Base-by-base conservation (phyloP, 2,113 vertebrate species). In the Melozone crissalis region DNA sequence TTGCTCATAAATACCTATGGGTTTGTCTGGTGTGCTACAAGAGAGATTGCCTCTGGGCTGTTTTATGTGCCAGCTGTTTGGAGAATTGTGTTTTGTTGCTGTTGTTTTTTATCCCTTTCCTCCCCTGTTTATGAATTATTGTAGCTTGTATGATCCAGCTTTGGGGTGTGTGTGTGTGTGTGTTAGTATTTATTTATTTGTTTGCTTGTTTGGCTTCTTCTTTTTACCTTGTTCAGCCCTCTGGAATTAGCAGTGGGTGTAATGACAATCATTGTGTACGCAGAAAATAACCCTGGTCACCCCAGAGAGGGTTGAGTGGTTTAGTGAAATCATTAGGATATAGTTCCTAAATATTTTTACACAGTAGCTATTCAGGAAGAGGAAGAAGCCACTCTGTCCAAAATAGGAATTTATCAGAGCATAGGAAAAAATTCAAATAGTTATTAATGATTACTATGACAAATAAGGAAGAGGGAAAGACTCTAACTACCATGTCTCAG, bases 81-180 rank as follows among this genome's bases (percentile, higher is more conserved):
- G 94, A 94, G 95, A 95, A 94, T 87, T 87, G 73, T 91, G 66
- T 80, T 95, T 95, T 91, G 75, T 89, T 95, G 55, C n/a, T 89
- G 52, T 84, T 81, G 37, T 16, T 74, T 80, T 87, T 95, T 69
- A 73, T 87, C 39, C 35, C 15, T 81, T 76, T 96, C 47, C 74
- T 74, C 22, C 35, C 23, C 19, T 77, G 71, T 96, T 94, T 96
- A 87, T 94, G 93, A 96, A 91, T 96, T 96, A 94, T 84, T 62
- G 87, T 85, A 85, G n/a, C 8, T 91, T 94, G 28, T 81, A 90
- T 76, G 71, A 96, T 95, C 58, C 83, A 83, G 52, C 33, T 89
- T 66, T 67, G 49, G 55, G 30, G 19, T 9, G 37, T 14, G n/a
- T 13, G n/a, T 14, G n/a, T 13, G n/a, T 33, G 28, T 15, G 8